These are phyloP conservation scores for Eurystomus glaucurus DNA, from an alignment of 2,797 vertebrate genomes.

Conservation along the genomic window DNA sequence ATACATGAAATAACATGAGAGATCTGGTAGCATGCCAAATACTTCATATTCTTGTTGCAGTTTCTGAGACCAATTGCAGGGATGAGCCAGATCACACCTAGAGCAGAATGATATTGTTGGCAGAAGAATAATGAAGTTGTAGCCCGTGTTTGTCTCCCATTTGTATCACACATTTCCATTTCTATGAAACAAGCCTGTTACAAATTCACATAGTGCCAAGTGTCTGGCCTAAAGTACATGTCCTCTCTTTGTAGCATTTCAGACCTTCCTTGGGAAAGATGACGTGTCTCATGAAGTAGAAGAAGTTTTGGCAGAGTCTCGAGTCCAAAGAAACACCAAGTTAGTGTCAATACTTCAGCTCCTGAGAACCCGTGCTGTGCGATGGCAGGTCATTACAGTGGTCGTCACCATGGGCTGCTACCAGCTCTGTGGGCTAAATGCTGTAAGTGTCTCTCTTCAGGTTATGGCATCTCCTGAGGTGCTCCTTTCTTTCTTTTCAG, in stretches of 20 bases:
- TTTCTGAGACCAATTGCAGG: not conserved
- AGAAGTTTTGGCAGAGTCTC: conserved; percentile 88
- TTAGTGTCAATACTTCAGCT: conserved; percentile 85
- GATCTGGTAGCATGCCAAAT: not conserved
- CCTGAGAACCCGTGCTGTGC: conserved; percentile 80
- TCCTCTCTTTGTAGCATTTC: conserved; percentile 86
- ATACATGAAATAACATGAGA: not conserved
- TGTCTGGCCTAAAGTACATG: not conserved
- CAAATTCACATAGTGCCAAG: not conserved
- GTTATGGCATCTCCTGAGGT: not conserved
- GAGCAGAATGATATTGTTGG: not conserved
- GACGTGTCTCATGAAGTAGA: conserved; percentile 91
- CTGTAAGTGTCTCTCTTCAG: conserved; percentile 83
- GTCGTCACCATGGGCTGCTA: conserved; percentile 93
- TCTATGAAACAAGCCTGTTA: not conserved
- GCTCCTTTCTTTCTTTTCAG: not conserved
- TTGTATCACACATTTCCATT: not conserved
- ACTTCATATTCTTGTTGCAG: not conserved
- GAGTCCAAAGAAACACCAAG: conserved; percentile 83
- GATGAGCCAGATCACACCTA: not conserved
- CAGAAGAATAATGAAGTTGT: not conserved
- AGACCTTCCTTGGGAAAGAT: conserved; percentile 89
- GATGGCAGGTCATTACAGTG: conserved; percentile 91
- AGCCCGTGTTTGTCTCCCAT: not conserved
- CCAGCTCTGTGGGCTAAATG: conserved; percentile 95